Base-by-base conservation (phyloP, 2,888 invertebrate genomes). In the Cantharis nigra region DNA sequence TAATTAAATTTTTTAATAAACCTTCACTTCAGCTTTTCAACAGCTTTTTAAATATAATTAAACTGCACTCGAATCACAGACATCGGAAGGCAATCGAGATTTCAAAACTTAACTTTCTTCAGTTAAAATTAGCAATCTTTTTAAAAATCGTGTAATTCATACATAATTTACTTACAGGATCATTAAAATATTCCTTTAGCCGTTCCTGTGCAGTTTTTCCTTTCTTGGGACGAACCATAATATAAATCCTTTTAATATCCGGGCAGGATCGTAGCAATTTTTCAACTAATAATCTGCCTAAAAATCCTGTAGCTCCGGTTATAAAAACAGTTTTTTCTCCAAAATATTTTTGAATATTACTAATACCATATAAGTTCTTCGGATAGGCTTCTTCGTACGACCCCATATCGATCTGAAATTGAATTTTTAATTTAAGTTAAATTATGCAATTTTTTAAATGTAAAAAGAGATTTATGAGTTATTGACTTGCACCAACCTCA, bases 291-390 rank as follows among this genome's bases (percentile, higher is more conserved):
- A 86, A 74, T 74, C 84, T 84, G 30, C 86, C 86, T 16, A 85
- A 80, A 75, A 85, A 85, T 1, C 95, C 95, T 0, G 94, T 94
- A 0, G 92, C 92, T 0, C 95, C 96, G 0, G 95, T 96, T 71
- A 96, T 90, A 83, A 96, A 92, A 0, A 95, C 87, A 0, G 90
- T 88, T 81, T 91, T 90, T 2, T 87, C 88, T 7, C 14, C 70
- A 70, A 63, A 70, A 67, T 69, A 72, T 11, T 65, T 64, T 73
- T 30, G 70, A 26, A 73, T 71, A 3, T 28, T 30, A 14, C 28
- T 28, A 49, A 49, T 7, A 49, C 49, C 13, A 2, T 13, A 5
- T 13, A 33, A 5, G 13, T 4, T n/a, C 2, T 49, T 49, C 2
- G 49, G 49, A n/a, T 49, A 49, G n/a, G 7, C n/a, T 49, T 49